Conservation (phyloP, 1,140 invertebrate species). For the Saccostrea glomerata region DNA sequence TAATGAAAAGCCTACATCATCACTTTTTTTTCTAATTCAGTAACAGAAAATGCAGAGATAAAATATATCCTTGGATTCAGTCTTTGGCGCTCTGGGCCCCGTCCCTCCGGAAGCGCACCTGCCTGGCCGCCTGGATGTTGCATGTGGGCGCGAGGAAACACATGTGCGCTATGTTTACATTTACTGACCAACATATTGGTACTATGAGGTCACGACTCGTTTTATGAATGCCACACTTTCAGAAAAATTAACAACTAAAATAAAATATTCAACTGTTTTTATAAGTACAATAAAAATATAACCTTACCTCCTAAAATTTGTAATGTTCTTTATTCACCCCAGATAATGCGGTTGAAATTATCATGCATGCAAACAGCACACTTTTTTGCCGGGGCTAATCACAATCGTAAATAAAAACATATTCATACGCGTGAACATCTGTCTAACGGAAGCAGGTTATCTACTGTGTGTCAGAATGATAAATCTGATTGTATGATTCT, state of each 20-base stretch:
- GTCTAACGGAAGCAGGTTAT: neutral
- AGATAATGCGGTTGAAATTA: slow-evolving; percentile 37
- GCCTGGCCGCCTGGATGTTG: neutral
- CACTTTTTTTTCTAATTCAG: neutral
- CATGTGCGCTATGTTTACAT: slow-evolving; percentile 34
- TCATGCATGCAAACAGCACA: slow-evolving; percentile 29
- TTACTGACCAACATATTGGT: slow-evolving; percentile 36
- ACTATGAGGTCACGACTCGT: slow-evolving; percentile 22
- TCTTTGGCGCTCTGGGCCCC: neutral
- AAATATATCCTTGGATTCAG: neutral
- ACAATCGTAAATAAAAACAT: slow-evolving; percentile 43
- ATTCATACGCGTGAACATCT: slow-evolving; percentile 43
- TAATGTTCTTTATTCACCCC: slow-evolving; percentile 26
- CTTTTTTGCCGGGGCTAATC: slow-evolving; percentile 34
- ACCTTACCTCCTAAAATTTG: slow-evolving; percentile 8
- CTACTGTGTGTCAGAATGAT: slow-evolving; percentile 14
- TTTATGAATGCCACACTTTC: slow-evolving; percentile 19
- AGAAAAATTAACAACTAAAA: slow-evolving; percentile 17
- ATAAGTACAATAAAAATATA: neutral
- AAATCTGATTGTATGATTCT: neutral
- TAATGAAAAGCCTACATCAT: neutral
- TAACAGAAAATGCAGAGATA: neutral
- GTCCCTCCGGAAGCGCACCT: slow-evolving; percentile 21
- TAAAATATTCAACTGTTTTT: neutral
- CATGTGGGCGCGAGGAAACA: slow-evolving; percentile 6